Conservation (phyloP, 1,140 invertebrate genomes). For the Spodoptera litura region DNA sequence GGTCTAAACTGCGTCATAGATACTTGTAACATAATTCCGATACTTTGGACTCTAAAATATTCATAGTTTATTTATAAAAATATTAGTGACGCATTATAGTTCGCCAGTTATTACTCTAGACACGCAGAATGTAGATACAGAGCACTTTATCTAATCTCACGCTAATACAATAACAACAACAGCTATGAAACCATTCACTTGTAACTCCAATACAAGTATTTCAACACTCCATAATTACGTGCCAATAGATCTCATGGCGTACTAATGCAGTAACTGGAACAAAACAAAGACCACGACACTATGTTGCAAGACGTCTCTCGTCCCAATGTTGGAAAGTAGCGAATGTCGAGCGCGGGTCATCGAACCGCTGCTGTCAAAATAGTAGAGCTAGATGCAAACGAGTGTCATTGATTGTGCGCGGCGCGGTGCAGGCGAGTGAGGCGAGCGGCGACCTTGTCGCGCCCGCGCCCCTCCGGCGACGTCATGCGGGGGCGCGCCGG, state of each 20-base stretch:
- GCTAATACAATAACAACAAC: slow-evolving; percentile 19
- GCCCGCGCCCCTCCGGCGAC: slow-evolving; percentile 65
- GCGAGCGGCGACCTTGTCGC: slow-evolving; percentile 75
- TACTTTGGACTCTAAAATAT: neutral
- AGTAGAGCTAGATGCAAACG: slow-evolving; percentile 61
- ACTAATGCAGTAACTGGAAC: neutral
- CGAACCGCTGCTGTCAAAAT: slow-evolving; percentile 72
- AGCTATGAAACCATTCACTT: slow-evolving; percentile 26
- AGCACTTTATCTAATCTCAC: slow-evolving; percentile 11
- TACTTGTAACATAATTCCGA: neutral
- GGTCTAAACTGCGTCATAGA: neutral
- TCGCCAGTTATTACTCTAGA: slow-evolving; percentile 25
- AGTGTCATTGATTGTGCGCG: slow-evolving; percentile 56
- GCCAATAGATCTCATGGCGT: neutral
- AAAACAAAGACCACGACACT: neutral
- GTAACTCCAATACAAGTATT: slow-evolving; percentile 1
- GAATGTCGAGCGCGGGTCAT: slow-evolving; percentile 58
- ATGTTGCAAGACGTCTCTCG: neutral
- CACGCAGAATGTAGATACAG: slow-evolving; percentile 5
- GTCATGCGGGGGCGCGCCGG: slow-evolving; percentile 81
- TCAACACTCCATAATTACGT: neutral
- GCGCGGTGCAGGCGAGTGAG: slow-evolving; percentile 54
- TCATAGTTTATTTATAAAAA: slow-evolving; percentile 2
- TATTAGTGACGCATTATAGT: slow-evolving; percentile 14
- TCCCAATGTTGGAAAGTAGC: slow-evolving; percentile 21